phyloP scores from a whole-genome alignment of 2,113 vertebrate genomes.

The Athene noctua region DNA sequence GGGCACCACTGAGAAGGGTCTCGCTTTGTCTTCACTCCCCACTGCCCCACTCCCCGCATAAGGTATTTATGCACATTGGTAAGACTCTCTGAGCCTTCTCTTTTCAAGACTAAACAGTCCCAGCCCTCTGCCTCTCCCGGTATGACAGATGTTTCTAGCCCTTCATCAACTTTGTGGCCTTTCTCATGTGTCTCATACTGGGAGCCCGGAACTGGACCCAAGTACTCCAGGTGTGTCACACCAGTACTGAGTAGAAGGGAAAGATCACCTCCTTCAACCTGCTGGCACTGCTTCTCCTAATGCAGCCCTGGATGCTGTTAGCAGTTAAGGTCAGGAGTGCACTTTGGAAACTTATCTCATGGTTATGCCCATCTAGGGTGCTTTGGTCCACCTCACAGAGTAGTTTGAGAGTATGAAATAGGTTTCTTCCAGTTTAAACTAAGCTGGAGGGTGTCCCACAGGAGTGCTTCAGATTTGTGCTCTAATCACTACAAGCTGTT shows the following conservation, averaged over 20 bases:
- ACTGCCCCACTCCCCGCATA: fast-evolving
- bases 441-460: background rate
- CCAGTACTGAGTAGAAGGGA: background rate
- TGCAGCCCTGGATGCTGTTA: background rate
- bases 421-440: background rate
- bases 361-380: background rate
- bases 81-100: background rate
- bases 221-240: background rate
- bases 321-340: background rate
- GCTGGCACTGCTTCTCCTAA: background rate
- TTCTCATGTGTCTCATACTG: fast-evolving
- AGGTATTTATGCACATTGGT: background rate
- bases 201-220: background rate
- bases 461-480: background rate
- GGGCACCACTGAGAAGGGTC: background rate
- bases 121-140: background rate
- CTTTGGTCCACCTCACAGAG: background rate
- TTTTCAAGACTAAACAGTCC: background rate
- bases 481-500: background rate
- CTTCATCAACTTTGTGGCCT: background rate
- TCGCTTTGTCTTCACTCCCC: background rate
- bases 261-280: background rate
- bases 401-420: background rate
- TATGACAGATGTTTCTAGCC: background rate
- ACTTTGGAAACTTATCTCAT: background rate